phyloP scores from a whole-genome alignment of 37 sponge, comb jelly and placozoan genomes.

The Diacarnus erythraeanus region DNA sequence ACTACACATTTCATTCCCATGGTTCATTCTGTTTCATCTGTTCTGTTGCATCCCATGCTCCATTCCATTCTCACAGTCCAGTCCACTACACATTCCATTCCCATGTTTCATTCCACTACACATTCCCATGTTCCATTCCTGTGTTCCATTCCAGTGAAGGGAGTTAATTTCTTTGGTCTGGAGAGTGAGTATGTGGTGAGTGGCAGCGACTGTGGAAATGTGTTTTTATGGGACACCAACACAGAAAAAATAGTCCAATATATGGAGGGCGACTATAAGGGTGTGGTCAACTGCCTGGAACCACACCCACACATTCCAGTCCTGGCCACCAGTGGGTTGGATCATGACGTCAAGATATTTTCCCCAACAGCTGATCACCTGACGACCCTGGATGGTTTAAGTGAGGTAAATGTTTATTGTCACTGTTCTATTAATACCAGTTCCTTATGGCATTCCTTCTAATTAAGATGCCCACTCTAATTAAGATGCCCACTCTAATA shows the following conservation, averaged over 20 bases:
- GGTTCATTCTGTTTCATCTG: too few relatives aligned
- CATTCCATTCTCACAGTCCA: neutral
- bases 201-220: constrained; percentile 97
- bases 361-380: constrained; percentile 53
- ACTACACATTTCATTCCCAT: neutral
- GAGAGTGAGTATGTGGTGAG: constrained; percentile 90
- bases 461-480: too few relatives aligned
- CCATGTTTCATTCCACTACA: neutral
- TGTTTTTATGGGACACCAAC: constrained; percentile 93
- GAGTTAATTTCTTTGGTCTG: constrained; percentile 95
- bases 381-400: constrained; percentile 51
- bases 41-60: neutral
- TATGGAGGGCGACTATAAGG: constrained; percentile 78
- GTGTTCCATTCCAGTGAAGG: constrained; percentile 74
- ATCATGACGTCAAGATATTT: constrained; percentile 89
- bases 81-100: neutral
- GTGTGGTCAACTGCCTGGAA: constrained; percentile 95
- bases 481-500: too few relatives aligned
- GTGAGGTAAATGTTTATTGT: constrained; percentile 27
- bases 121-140: neutral
- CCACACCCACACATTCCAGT: constrained; percentile 88
- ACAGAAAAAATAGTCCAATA: constrained; percentile 84
- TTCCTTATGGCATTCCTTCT: too few relatives aligned
- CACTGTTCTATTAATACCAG: too few relatives aligned
- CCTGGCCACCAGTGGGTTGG: constrained; percentile 91